Base-by-base conservation (phyloP, 2,888 invertebrate genomes). In the Spodoptera picta region DNA sequence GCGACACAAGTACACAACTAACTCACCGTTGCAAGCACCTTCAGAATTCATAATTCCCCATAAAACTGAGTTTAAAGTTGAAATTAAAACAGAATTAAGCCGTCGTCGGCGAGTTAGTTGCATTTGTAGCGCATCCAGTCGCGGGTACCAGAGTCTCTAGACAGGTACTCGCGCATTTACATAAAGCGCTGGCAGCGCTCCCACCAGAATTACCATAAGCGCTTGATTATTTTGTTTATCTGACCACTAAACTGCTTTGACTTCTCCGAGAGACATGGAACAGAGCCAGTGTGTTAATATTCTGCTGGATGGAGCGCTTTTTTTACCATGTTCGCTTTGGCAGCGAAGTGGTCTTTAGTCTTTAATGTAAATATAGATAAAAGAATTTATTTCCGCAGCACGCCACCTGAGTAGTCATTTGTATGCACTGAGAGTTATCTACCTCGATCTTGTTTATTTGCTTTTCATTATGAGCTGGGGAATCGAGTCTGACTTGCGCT, bases 191-290 rank as follows among this genome's bases (percentile, higher is more conserved):
- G 73, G 80, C 70, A 75, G 65, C 78, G 79, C 77, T 75, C 81
- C 78, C 77, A 71, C 68, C 72, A 71, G 73, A 75, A 86, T 88
- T 87, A 86, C 84, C 90, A 89, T 90, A 87, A 90, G 85, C 86
- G 89, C 86, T 91, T 91, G 90, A 90, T 91, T 91, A 90, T 92
- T 91, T 91, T 89, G 91, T 92, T 91, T 91, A 90, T 91, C 90
- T 91, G 89, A 90, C 91, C 91, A 89, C 87, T 90, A 89, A 90
- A 90, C 87, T 85, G 87, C 86, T 84, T 81, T 81, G 86, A 87
- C 85, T 87, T 77, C 75, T 71, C 73, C 57, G 71, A 69, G 75
- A 79, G 73, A 70, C 65, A 76, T 83, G 84, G 83, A 83, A 80
- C 74, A 43, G 57, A 77, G 84, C 84, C 83, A 85, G 82, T 70